Evolutionary conservation across 2,797 vertebrate species (phyloP).

Genomic region (Enteromius anoplus): DNA sequence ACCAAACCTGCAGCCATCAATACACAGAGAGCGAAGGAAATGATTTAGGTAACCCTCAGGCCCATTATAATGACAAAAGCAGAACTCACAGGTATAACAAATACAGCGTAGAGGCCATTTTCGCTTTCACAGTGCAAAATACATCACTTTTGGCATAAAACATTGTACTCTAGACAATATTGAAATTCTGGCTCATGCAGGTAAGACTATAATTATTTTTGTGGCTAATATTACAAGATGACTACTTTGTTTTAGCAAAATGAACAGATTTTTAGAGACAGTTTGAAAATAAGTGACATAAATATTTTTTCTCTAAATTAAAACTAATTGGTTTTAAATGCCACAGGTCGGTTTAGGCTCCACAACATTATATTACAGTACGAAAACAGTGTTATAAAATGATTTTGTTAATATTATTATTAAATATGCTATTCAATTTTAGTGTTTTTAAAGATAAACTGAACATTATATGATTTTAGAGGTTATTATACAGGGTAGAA

Average conservation of each 20-base stretch:
- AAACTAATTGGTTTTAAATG: neutral
- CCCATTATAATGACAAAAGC: neutral
- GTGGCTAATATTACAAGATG: neutral
- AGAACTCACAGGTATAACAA: neutral
- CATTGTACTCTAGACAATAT: neutral
- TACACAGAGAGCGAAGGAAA: neutral
- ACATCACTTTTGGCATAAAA: neutral
- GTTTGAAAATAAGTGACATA: neutral
- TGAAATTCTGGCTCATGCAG: neutral
- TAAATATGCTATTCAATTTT: neutral
- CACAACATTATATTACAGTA: neutral
- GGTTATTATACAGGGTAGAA: neutral
- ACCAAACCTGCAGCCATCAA: slow-evolving; percentile 22
- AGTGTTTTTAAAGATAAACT: neutral
- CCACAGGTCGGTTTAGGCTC: neutral
- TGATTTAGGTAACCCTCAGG: neutral
- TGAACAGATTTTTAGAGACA: neutral
- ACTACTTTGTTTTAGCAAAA: neutral
- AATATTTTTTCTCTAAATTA: neutral
- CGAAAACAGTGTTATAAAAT: neutral
- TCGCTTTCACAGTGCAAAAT: neutral
- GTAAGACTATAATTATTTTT: neutral
- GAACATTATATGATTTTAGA: neutral
- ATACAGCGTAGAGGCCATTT: neutral
- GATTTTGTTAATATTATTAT: too few relatives aligned